Percentiles rank a stretch among this genome's conserved stretches.
Conservation (phyloP, 1,140 invertebrate species). For the Heliconius himera region DNA sequence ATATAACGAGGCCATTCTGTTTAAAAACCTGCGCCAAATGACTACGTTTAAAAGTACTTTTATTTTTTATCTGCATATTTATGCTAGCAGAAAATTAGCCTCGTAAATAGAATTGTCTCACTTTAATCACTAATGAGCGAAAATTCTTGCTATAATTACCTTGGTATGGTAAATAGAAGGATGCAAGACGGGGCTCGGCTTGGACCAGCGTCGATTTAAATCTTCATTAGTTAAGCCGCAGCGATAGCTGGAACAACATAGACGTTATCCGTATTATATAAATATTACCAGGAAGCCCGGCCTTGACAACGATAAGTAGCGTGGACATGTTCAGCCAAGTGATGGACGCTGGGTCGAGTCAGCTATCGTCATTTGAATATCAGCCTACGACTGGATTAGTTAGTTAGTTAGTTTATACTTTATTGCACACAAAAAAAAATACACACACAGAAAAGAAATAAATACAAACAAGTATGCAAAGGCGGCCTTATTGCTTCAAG, state of each 20-base stretch:
- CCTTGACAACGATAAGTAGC: slow-evolving; percentile 47
- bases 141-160: slow-evolving; percentile 70
- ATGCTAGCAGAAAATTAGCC: slow-evolving; percentile 35
- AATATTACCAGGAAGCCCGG: slow-evolving; percentile 55
- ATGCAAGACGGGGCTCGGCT: slow-evolving; percentile 88
- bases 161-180: slow-evolving; percentile 93
- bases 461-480: too few species aligned
- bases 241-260: slow-evolving; percentile 85
- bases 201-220: slow-evolving; percentile 90
- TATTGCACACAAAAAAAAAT: too few species aligned
- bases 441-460: too few species aligned
- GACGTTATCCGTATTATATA: slow-evolving; percentile 52
- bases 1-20: neutral
- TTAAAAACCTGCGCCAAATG: neutral
- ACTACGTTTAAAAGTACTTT: slow-evolving; percentile 9
- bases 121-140: slow-evolving; percentile 43
- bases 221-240: slow-evolving; percentile 92
- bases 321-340: slow-evolving; percentile 54
- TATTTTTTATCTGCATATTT: slow-evolving; percentile 35
- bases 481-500: too few species aligned
- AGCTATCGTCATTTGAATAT: slow-evolving; percentile 51
- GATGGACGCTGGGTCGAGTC: slow-evolving; percentile 48
- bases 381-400: slow-evolving; percentile 35
- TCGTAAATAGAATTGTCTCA: slow-evolving; percentile 45
- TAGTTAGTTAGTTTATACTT: too few species aligned